Evolutionary conservation across 2,888 invertebrate genomes (phyloP), one percentile per base, ranked within the genome.

Genomic region (Parnassius apollo): DNA sequence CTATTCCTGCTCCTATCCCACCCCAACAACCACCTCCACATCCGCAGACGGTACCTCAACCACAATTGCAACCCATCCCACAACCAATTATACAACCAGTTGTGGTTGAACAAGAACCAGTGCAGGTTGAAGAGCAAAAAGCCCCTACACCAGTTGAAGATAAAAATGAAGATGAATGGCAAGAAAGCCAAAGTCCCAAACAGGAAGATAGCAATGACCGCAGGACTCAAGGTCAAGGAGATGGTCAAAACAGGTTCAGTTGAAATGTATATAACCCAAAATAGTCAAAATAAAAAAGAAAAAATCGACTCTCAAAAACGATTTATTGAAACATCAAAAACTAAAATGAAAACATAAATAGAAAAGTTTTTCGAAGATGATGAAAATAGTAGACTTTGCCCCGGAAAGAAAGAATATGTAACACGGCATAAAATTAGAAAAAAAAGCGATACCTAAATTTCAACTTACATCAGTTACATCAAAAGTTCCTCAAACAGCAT

Each of bases 221-320:
- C 56, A 80, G 81, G 70, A 76, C 84, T 45, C 88, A 88, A 50
- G 90, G 86, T 11, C 88, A 88, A 65, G 90, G 89, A 42, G 91
- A 91, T 73, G 88, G 85, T 1, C 88, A 88, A 71, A 82, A 80
- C 69, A 74, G 87, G 60, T 85, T 76, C 76, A 73, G 86, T n/a
- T n/a, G n/a, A n/a, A n/a, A n/a, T n/a, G n/a, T n/a, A n/a, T n/a
- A n/a, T n/a, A n/a, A n/a, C n/a, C n/a, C n/a, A n/a, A n/a, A n/a
- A n/a, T n/a, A n/a, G n/a, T n/a, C n/a, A n/a, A n/a, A n/a, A n/a
- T n/a, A n/a, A n/a, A n/a, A n/a, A n/a, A n/a, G n/a, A n/a, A n/a
- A n/a, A n/a, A n/a, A n/a, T n/a, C n/a, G n/a, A n/a, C n/a, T n/a
- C n/a, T n/a, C n/a, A n/a, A n/a, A n/a, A n/a, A n/a, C n/a, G n/a